Evolutionary conservation across 1,140 invertebrate genomes (phyloP), one percentile per base, ranked within the genome.

Genomic region (Drosophila pseudoananassae): DNA sequence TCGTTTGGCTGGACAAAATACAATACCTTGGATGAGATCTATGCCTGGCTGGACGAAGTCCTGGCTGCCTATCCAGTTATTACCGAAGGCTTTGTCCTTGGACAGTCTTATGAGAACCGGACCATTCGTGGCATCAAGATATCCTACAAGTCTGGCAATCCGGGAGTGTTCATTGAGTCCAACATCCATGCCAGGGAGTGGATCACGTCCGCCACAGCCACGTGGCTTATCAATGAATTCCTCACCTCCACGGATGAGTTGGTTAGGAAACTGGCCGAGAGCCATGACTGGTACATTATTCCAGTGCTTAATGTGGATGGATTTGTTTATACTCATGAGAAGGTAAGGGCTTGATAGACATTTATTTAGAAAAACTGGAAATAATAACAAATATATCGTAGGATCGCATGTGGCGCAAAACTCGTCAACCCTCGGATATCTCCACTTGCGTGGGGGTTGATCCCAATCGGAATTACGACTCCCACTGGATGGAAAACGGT

Each of bases 281-380:
- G 72, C 53, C 93, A 92, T 59, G 93, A 95, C 66, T 95, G 95
- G 94, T 94, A 94, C 76, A 92, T 96, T 53, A 91, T 96, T 54
- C 95, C 95, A 0, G 92, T 95, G 1, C 78, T 94, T 0, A 97
- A 96, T 91, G 95, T 95, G n/a, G 96, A 97, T 91, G 96, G 96
- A 7, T 96, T 95, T 79, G 93, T 93, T 20, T 96, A 94, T 64
- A 93, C 93, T 2, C 93, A 94, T 50, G 91, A 84, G 61, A 75
- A 75, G 46, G 82, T 85, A 20, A 14, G 10, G 54, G 1, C 4
- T 7, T 2, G 1, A 9, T n/a, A 25, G 17, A 9, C 8, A n/a
- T 4, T 10, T 12, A n/a, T 5, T 0, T 2, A 2, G 5, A 40
- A 0, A 0, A 12, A 43, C 14, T 38, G 12, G 7, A 5, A 23